Base-by-base conservation (phyloP, 2,888 invertebrate genomes). In the Ophion obscuratus region DNA sequence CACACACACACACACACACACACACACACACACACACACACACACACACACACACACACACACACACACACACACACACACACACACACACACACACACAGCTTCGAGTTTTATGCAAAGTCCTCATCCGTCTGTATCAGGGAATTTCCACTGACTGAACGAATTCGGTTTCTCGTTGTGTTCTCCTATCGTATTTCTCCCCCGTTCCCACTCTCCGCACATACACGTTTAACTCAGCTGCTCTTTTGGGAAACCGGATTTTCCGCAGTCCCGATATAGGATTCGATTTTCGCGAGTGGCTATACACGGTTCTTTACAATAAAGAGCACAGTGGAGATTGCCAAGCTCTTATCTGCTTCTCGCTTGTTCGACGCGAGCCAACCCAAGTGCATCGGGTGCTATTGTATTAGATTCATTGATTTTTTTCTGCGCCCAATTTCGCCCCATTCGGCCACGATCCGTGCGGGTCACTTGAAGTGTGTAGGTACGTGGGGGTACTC, bases 141-240 rank as follows among this genome's bases (percentile, higher is more conserved):
- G 80, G 81, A 82, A 64, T 86, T 87, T 88, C 89, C 84, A 86
- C 71, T 82, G 85, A 86, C 71, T 82, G 85, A 85, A 82, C 87
- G 88, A 88, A 87, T 89, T 88, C 87, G 85, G 87, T 87, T 88
- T 85, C 86, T 83, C 88, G 85, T 86, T 87, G 83, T 86, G 83
- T 89, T 87, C 4, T 86, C 88, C 84, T 88, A 88, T 88, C 88
- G 87, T 86, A 87, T 87, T 87, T 85, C 81, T 84, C 87, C 88
- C 20, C 20, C 14, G 24, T 44, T 71, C 31, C 20, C 40, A 68
- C 47, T 27, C 20, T 67, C 70, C 27, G 6, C 40, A 24, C 10
- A 70, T 14, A 17, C 47, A 47, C 20, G 20, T 5, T 24, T 57
- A 24, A 27, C 44, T 67, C 59, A 11, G 31, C 44, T 47, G 7